These are phyloP conservation scores for Sebastes hubbsi DNA, from an alignment of 2,797 vertebrate genomes.

Conservation along the genomic window DNA sequence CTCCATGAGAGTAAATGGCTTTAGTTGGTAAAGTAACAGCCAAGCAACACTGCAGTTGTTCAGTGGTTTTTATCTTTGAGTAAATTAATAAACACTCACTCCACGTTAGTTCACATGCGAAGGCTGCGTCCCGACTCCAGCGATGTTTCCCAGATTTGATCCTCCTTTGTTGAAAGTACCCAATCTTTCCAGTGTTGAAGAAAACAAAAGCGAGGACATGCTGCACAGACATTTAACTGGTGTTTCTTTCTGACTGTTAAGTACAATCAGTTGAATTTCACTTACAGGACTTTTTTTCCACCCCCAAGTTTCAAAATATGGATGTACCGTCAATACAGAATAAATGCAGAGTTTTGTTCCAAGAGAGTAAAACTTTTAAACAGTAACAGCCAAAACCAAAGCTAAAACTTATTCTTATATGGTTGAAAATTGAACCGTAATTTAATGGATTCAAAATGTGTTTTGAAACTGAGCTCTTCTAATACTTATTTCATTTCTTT, in stretches of 20 bases:
- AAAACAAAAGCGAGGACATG: neutral
- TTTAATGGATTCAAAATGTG: conserved; percentile 3
- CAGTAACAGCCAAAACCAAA: neutral
- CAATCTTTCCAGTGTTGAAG: neutral
- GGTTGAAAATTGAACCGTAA: neutral
- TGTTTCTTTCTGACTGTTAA: neutral
- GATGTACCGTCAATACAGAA: neutral
- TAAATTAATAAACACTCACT: conserved; percentile 20
- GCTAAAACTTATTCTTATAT: neutral
- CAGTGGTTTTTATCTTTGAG: neutral
- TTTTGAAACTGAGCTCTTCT: neutral
- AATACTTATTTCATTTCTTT: neutral
- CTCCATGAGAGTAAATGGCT: conserved; percentile 19
- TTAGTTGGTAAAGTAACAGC: neutral
- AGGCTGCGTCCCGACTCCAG: neutral
- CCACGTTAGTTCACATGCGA: neutral
- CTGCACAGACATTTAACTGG: neutral
- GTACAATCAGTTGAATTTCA: neutral
- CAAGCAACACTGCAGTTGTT: neutral
- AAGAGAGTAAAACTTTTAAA: neutral
- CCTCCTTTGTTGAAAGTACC: neutral
- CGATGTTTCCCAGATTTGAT: neutral
- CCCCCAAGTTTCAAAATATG: neutral
- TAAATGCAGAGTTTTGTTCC: neutral
- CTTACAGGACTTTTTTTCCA: neutral